Conservation (phyloP, 2,113 vertebrate genomes). For the Malaclemys terrapin region DNA sequence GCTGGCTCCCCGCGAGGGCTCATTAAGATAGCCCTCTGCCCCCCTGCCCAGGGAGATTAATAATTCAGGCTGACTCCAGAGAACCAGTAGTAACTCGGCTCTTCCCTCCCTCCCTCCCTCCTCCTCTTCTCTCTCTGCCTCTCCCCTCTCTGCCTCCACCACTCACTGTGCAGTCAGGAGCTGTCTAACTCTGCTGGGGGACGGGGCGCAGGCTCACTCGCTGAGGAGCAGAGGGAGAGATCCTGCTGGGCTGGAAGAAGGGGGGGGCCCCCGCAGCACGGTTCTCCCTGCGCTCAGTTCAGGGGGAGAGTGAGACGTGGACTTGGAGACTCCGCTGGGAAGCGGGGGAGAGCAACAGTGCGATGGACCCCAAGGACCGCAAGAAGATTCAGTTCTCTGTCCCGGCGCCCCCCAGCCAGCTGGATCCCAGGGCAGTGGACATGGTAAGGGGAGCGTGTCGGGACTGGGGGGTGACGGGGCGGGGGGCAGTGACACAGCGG, state of each 20-base stretch:
- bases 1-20: conserved; percentile 52
- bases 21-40: conserved; percentile 51
- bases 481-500: too few species aligned
- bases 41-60: conserved; percentile 72
- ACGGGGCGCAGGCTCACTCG: not conserved
- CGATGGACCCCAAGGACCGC: conserved; percentile 86
- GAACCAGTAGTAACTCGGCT: conserved; percentile 72
- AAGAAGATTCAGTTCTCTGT: conserved; percentile 93
- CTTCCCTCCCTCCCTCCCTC: conserved; percentile 66
- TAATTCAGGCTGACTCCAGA: conserved; percentile 77
- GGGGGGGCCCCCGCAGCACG: not conserved
- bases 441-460: conserved; percentile 83
- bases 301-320: not conserved
- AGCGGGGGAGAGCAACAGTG: not conserved
- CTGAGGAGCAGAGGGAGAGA: not conserved
- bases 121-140: conserved; percentile 58
- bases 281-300: conserved; percentile 53
- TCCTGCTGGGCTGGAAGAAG: conserved; percentile 79
- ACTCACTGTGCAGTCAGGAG: conserved; percentile 72
- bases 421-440: conserved; percentile 92
- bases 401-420: conserved; percentile 84
- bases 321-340: not conserved
- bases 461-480: not conserved
- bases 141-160: conserved; percentile 54
- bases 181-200: conserved; percentile 46